Evolutionary conservation across 2,113 vertebrate species (phyloP).

Genomic region (chimpanzee (Pan troglodytes)): NHGRI_mPanTro3-v2.1_pri NC_072417.2:34954001-34954500

Average conservation of each 20-base stretch:
- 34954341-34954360: not conserved
- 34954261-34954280: not conserved
- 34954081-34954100: not conserved
- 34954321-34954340: not conserved
- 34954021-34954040: not conserved
- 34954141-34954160: slow-evolving; percentile 16
- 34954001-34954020: slow-evolving; percentile 13
- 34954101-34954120: not conserved
- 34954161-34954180: not conserved
- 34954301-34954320: not conserved
- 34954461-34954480: not conserved
- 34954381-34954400: not conserved
- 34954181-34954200: not conserved
- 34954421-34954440: not conserved
- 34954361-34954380: not conserved
- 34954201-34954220: slow-evolving; percentile 1
- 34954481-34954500: no score
- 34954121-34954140: not conserved
- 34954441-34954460: not conserved
- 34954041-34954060: not conserved
- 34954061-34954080: not conserved
- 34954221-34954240: slow-evolving; percentile 17
- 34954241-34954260: slow-evolving; percentile 35
- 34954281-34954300: not conserved
- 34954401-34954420: not conserved